phyloP scores from a whole-genome alignment of 1,140 invertebrate genomes.

The Pogonomyrmex californicus region DNA sequence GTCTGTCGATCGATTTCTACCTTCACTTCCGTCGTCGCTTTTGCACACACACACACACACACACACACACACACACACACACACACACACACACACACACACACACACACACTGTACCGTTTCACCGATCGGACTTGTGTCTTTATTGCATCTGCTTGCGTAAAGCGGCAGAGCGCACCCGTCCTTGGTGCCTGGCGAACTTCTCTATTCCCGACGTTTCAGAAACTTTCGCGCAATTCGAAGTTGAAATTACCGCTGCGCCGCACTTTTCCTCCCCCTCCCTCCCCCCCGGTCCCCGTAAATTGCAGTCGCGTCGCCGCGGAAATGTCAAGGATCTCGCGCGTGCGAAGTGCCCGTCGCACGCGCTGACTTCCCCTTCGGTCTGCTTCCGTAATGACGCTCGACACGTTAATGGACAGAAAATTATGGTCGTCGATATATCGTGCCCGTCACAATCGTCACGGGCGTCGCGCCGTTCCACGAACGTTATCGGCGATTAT shows the following conservation, averaged over 20 bases:
- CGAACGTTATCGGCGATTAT: conserved; percentile 46
- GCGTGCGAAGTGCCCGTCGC: background rate
- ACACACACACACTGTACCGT: too few relatives aligned
- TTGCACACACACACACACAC: background rate
- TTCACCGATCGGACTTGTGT: background rate
- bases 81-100: too few relatives aligned
- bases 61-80: too few relatives aligned
- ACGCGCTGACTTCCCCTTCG: background rate
- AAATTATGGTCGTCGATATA: conserved; percentile 12
- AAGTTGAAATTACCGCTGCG: background rate
- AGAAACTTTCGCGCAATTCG: conserved; percentile 17
- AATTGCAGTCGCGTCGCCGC: background rate
- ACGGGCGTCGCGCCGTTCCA: background rate
- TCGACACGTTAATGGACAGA: conserved; percentile 13
- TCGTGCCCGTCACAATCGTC: background rate
- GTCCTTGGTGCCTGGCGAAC: conserved; percentile 8
- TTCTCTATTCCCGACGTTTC: background rate
- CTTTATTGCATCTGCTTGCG: conserved; percentile 13
- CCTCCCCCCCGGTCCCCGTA: background rate
- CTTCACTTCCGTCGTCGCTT: conserved; percentile 41
- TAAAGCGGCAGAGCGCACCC: background rate
- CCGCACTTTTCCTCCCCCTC: background rate
- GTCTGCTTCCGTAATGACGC: conserved; percentile 14
- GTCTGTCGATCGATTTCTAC: conserved; percentile 38
- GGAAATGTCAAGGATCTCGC: conserved; percentile 51